Base-by-base conservation (phyloP, 2,888 invertebrate species). In the Pardosa pseudoannulata region DNA sequence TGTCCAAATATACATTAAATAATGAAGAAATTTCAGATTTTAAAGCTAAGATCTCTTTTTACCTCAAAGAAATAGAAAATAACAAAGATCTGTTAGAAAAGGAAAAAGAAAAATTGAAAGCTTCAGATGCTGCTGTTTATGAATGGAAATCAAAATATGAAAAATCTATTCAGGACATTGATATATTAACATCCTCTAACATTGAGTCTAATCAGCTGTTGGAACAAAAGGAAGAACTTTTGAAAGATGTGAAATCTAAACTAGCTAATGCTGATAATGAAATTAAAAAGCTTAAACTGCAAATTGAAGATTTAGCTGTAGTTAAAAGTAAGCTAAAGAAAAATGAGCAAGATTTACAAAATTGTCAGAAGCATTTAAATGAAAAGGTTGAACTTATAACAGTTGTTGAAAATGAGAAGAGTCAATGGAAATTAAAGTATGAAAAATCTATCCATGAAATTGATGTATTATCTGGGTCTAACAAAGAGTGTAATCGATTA, bases 131-230 rank as follows among this genome's bases (percentile, higher is more conserved):
- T 62, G 81, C 28, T 62, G 74, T 36, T 28, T 32, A 9, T 6
- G 67, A 81, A 74, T 41, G 74, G 36, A 23, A 68, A 0, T 36
- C 46, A 23, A 74, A 74, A 32, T 67, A 74, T 19, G 62, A 74
- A 67, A 64, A 23, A 2, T 19, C 29, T 50, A 31, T 62, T 36
- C 1, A 32, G 2, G 16, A 6, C 28, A 11, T 16, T 41, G 5
- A 23, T 23, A 29, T 46, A 41, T 16, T 74, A 0, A 3, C 65
- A 29, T 29, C 29, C 28, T 65, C 29, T 3, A 28, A 65, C 19
- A n/a, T 29, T 11, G 13, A 28, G 28, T 65, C 31, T 16, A 9
- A 27, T 5, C 23, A 23, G 3, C 19, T 13, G 27, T 13, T 62
- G 9, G 23, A 7, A 11, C 23, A 62, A n/a, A 62, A 28, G 6